A percentile compares a stretch with the other conserved stretches of the same genome.
Conservation (phyloP, 2,888 invertebrate species). For the Coronaproctus castanopsis region DNA sequence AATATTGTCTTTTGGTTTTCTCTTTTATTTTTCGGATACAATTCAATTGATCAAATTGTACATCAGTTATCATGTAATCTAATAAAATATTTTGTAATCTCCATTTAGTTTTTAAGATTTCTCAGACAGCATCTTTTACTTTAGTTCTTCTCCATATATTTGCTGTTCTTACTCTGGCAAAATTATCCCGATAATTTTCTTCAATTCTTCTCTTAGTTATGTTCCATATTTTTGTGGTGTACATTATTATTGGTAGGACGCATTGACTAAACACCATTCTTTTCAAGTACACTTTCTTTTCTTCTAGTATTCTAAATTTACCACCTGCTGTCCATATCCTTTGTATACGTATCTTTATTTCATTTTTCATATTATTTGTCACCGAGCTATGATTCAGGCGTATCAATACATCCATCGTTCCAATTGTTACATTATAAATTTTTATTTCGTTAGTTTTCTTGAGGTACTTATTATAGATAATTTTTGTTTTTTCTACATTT, state of each 20-base stretch:
- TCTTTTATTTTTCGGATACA: background rate
- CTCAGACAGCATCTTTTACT: too few relatives aligned
- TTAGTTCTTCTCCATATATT: background rate
- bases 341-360: background rate
- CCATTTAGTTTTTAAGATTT: background rate
- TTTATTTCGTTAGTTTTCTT: background rate
- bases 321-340: background rate
- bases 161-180: background rate
- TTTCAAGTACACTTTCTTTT: background rate
- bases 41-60: background rate
- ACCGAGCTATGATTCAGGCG: background rate
- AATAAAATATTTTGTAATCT: background rate
- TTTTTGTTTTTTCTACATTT: background rate
- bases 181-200: background rate
- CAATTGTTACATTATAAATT: background rate
- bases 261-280: background rate
- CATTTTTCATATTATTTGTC: background rate
- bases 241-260: background rate
- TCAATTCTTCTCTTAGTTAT: background rate
- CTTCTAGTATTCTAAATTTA: background rate
- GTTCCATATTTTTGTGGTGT: background rate
- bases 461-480: background rate
- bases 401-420: background rate
- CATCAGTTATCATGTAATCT: background rate
- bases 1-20: too few relatives aligned